Evolutionary conservation across 2,113 vertebrate species (phyloP), one percentile per base, ranked within the genome.

Genomic region (Thalassarche chlororhynchos): DNA sequence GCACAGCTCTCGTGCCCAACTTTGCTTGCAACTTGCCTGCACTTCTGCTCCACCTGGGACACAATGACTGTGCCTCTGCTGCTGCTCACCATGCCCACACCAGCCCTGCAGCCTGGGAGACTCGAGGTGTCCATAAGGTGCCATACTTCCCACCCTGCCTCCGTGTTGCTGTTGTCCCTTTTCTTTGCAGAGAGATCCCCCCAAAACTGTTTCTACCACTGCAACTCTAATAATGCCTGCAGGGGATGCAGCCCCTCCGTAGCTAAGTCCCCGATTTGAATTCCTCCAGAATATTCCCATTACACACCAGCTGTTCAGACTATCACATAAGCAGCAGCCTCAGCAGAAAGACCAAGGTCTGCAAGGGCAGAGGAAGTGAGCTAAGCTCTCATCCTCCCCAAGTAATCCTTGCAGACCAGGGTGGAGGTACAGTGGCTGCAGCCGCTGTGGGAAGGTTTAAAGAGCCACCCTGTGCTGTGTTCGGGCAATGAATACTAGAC

Each of bases 271-370:
- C 3, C 6, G 0, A 0, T 77, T 79, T 62, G 8, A 87, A 92
- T 91, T 94, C 75, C 91, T 95, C 36, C 32, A 34, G 70, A 74
- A 74, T 91, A 90, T 83, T 88, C 51, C 47, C 4, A 5, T 85
- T 71, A 93, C 66, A 76, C 28, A 62, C 38, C 91, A 97, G 81
- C 87, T 95, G 75, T 85, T 93, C 81, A 91, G 74, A 70, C 84
- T 69, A 46, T 61, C 49, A 72, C 62, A 74, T 83, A 54, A 83
- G 70, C 75, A 90, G 46, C 65, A 93, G 61, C 54, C 74, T 87
- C 55, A 71, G 32, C 31, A 92, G 76, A 88, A 44, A 55, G 83
- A 68, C 31, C 66, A 88, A 88, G 46, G 66, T 58, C 82, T 90
- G 36, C 34, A 62, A 90, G 26, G 34, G 29, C 46, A 74, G 47